phyloP scores from a whole-genome alignment of 2,888 invertebrate species.

The Oligia latruncula region DNA sequence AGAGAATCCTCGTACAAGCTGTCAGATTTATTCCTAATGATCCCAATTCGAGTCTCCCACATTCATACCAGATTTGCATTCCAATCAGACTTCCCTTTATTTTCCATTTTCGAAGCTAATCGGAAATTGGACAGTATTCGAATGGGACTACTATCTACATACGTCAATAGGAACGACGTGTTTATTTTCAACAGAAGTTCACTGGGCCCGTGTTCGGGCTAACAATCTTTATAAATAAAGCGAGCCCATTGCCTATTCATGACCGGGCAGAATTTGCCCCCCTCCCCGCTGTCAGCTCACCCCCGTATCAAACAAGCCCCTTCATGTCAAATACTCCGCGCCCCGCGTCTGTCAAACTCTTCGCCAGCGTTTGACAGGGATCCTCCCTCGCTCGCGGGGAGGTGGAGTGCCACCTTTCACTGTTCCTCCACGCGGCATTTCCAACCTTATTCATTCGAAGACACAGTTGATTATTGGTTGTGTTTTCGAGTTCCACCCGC shows the following conservation, averaged over 20 bases:
- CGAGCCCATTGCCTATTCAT: slow-evolving; percentile 90
- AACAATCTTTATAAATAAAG: slow-evolving; percentile 90
- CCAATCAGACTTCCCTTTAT: slow-evolving; percentile 42
- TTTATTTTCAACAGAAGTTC: slow-evolving; percentile 85
- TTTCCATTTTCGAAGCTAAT: slow-evolving; percentile 42
- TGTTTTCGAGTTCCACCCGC: slow-evolving; percentile 71
- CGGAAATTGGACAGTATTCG: slow-evolving; percentile 49
- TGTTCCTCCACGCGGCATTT: slow-evolving; percentile 52
- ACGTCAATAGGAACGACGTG: slow-evolving; percentile 79
- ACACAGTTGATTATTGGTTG: slow-evolving; percentile 68
- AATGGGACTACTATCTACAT: slow-evolving; percentile 56
- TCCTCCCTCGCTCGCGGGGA: slow-evolving; percentile 88
- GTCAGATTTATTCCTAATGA: slow-evolving; percentile 52
- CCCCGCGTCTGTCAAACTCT: slow-evolving; percentile 91
- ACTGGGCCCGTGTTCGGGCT: slow-evolving; percentile 84
- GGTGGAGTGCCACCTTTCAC: slow-evolving; percentile 85
- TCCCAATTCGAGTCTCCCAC: slow-evolving; percentile 33
- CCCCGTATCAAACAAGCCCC: slow-evolving; percentile 90
- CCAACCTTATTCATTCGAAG: slow-evolving; percentile 51
- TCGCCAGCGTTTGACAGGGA: slow-evolving; percentile 90
- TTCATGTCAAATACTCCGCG: slow-evolving; percentile 90
- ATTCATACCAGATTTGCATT: slow-evolving; percentile 53
- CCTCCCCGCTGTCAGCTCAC: slow-evolving; percentile 83
- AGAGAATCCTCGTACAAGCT: slow-evolving; percentile 21
- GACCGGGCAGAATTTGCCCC: slow-evolving; percentile 88